Percentiles rank a stretch among this genome's conserved stretches.
Conservation (phyloP, 2,797 vertebrate genomes). For the Malurus leucopterus region DNA sequence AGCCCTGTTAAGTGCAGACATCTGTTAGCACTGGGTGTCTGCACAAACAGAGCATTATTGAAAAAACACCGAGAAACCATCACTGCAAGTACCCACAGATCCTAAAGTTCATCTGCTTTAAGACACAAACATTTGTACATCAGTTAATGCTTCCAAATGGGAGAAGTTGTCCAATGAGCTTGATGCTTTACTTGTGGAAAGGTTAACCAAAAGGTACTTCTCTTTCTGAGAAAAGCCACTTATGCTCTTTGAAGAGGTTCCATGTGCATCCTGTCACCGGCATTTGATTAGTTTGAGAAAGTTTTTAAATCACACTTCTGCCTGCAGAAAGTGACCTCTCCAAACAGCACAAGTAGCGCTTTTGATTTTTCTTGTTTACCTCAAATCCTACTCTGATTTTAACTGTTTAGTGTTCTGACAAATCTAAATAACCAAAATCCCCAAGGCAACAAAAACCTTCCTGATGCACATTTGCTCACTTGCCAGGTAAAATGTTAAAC, state of each 20-base stretch:
- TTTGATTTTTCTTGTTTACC: conserved; percentile 25
- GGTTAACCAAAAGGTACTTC: background rate
- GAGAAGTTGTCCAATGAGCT: background rate
- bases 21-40: background rate
- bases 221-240: conserved; percentile 35
- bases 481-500: background rate
- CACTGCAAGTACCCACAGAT: background rate
- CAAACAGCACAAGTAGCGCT: conserved; percentile 7
- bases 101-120: background rate
- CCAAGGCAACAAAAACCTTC: background rate
- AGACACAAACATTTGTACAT: background rate
- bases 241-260: background rate
- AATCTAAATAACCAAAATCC: background rate
- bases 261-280: background rate
- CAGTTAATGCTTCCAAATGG: background rate
- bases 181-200: background rate
- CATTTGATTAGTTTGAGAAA: background rate
- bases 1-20: background rate
- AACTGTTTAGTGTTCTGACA: background rate
- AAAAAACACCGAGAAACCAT: background rate
- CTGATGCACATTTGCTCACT: background rate
- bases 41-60: background rate
- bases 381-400: background rate
- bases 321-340: conserved; percentile 19
- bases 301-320: conserved; percentile 11